Percentiles rank a stretch among this genome's conserved stretches.
These are phyloP conservation scores for Pheosia tremula DNA, from an alignment of 2,888 invertebrate species.

Conservation along the genomic window DNA sequence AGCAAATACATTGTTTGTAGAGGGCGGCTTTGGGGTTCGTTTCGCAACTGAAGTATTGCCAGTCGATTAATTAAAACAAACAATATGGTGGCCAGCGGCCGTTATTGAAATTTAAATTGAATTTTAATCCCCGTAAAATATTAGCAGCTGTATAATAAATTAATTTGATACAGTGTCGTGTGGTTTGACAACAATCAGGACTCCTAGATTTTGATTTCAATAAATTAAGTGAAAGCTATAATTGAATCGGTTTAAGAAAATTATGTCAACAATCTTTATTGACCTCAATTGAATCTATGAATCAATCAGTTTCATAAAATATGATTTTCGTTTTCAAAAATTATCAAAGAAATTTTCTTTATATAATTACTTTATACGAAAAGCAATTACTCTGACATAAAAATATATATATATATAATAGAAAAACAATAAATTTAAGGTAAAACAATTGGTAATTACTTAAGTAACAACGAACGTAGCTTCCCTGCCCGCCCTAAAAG, in stretches of 20 bases:
- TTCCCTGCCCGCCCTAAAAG: neutral
- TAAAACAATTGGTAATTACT: neutral
- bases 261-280: no score
- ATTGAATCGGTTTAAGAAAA: no score
- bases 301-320: neutral
- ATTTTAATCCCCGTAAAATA: constrained; percentile 23
- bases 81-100: constrained; percentile 6
- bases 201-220: no score
- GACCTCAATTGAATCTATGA: no score
- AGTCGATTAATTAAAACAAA: constrained; percentile 20
- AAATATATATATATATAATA: neutral
- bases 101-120: constrained; percentile 23
- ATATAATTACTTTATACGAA: neutral
- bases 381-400: constrained; percentile 2
- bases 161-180: no score
- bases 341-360: constrained; percentile 1
- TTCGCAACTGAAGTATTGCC: constrained; percentile 3
- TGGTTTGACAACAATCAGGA: no score
- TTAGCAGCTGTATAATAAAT: constrained; percentile 1
- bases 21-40: neutral
- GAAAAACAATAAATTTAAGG: neutral
- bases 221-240: no score
- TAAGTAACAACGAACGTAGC: neutral
- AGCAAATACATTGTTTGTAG: neutral
- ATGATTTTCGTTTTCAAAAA: neutral